Percentiles rank a stretch among this genome's conserved stretches.
phyloP scores from a whole-genome alignment of 1,140 invertebrate genomes.

The Manduca sexta region DNA sequence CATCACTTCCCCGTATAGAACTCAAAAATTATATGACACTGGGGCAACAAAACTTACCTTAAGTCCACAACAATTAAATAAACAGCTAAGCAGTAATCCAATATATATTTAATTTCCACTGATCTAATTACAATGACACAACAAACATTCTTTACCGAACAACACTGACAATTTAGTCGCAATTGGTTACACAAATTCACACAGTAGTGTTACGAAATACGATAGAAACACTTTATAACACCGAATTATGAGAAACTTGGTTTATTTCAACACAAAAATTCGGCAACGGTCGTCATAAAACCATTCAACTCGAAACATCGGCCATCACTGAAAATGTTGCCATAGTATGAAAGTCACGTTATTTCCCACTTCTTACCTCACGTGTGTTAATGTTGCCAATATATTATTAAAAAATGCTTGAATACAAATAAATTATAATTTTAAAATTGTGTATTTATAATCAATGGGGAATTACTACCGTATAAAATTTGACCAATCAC shows the following conservation, averaged over 20 bases:
- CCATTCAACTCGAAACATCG: conserved; percentile 56
- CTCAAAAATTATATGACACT: conserved; percentile 1
- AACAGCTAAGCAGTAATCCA: conserved; percentile 66
- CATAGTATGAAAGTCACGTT: conserved; percentile 50
- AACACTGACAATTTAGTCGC: conserved; percentile 49
- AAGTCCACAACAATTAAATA: conserved; percentile 47
- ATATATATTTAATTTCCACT: conserved; percentile 57
- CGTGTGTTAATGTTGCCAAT: conserved; percentile 39
- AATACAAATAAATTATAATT: background rate
- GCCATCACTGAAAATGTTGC: conserved; percentile 69
- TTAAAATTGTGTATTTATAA: too few relatives aligned
- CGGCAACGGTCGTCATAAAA: conserved; percentile 41
- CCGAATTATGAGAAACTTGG: conserved; percentile 49
- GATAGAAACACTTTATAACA: conserved; percentile 46
- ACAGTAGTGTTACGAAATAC: conserved; percentile 31
- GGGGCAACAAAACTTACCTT: conserved; percentile 37
- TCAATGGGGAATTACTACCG: too few relatives aligned
- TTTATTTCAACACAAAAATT: conserved; percentile 52
- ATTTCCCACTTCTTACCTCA: conserved; percentile 37
- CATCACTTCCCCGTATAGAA: conserved; percentile 24
- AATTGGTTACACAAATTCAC: conserved; percentile 49
- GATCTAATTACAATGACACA: conserved; percentile 66
- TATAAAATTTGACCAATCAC: too few relatives aligned
- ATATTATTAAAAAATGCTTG: background rate
- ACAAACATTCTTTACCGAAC: conserved; percentile 55